Percentiles rank a stretch among this genome's conserved stretches.
Conservation (phyloP, 2,113 vertebrate genomes). For the Rissa tridactyla region DNA sequence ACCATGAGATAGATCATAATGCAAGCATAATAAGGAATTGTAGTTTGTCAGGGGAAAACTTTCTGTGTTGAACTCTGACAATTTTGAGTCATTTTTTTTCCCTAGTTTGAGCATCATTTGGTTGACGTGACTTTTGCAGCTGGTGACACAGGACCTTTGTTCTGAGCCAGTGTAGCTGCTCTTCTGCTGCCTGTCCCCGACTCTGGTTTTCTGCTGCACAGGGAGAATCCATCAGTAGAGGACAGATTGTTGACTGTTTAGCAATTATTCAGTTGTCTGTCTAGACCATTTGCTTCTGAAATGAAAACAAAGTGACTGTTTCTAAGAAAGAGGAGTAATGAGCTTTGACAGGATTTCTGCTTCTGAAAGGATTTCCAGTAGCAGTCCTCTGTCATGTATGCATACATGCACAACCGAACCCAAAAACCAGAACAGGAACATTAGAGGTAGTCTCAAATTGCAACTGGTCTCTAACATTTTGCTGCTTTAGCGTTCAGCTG, state of each 20-base stretch:
- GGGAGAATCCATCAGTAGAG: neutral
- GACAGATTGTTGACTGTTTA: neutral
- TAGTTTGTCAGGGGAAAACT: neutral
- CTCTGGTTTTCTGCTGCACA: neutral
- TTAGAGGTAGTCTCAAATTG: neutral
- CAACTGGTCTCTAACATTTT: neutral
- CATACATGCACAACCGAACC: rapidly evolving
- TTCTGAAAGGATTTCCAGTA: neutral
- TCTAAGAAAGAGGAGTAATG: neutral
- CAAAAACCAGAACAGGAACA: neutral
- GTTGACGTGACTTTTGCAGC: neutral
- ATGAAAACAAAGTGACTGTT: neutral
- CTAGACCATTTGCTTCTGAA: neutral
- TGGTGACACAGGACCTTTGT: neutral
- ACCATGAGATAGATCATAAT: neutral
- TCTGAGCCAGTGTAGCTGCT: neutral
- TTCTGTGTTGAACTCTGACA: neutral
- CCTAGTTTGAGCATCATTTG: neutral
- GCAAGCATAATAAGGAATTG: neutral
- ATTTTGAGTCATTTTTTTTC: neutral
- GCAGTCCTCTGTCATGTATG: neutral
- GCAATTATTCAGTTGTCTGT: neutral
- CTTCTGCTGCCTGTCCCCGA: neutral
- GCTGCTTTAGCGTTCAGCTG: neutral
- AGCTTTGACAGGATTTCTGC: neutral